Base-by-base conservation (phyloP, 2,888 invertebrate genomes). In the Zhengitettix transpicula region DNA sequence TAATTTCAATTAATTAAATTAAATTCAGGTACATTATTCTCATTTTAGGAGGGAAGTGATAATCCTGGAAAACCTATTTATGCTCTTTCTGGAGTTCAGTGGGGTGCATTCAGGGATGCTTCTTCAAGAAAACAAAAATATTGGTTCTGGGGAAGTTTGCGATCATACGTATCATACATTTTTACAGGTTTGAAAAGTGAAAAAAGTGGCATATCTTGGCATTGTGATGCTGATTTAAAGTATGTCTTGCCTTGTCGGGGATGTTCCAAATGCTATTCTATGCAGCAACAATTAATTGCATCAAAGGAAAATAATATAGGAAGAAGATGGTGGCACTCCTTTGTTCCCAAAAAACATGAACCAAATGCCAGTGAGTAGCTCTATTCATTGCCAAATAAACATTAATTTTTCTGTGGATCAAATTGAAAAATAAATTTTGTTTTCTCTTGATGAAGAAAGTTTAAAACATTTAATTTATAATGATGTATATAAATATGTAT, bases 81-180 rank as follows among this genome's bases (percentile, higher is more conserved):
- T 73, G 89, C 92, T 0, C 72, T 93, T 64, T 81, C 82, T 58
- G 80, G 81, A 1, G 73, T 97, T 55, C 85, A 90, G 71, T 91
- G 92, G 86, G 95, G 96, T 7, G 84, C 87, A 1, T 87, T 87
- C 71, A 79, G 88, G 67, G 92, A 96, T 72, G 85, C 88, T 0
- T 74, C 83, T 60, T 80, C 82, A 0, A 79, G 78, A 64, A 82
- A 81, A 68, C 84, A 88, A 65, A 89, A 87, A 73, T 94, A 94
- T 72, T 95, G 95, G 93, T 87, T 91, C 67, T 85, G 87, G 73
- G 92, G 92, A 3, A 77, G 81, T 0, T 72, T 92, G 0, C 81
- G 86, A 68, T 83, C 87, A 62, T 85, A 88, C 69, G 84, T 81
- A 17, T 81, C 92, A 1, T 89, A 85, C 67, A 69, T 94, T 56